These are phyloP conservation scores for Berghia stephanieae DNA, from an alignment of 1,140 invertebrate genomes.

Conservation along the genomic window DNA sequence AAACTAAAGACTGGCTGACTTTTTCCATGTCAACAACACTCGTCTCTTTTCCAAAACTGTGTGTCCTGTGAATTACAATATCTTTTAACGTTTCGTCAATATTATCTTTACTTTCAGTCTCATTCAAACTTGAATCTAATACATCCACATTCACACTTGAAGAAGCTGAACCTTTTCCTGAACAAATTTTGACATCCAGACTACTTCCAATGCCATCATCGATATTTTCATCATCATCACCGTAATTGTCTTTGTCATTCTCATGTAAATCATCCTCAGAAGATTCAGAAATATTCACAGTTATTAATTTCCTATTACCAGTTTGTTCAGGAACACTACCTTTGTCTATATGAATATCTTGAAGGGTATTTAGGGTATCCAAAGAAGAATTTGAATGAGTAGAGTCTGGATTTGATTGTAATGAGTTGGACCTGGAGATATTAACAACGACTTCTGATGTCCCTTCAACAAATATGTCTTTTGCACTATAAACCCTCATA, in stretches of 20 bases:
- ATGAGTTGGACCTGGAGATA: constrained; percentile 18
- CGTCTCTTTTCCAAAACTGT: too few relatives aligned
- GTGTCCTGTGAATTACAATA: too few relatives aligned
- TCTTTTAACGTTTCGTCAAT: too few relatives aligned
- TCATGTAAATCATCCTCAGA: not conserved
- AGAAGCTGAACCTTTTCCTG: not conserved
- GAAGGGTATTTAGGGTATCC: too few relatives aligned
- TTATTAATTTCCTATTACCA: too few relatives aligned
- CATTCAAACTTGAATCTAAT: too few relatives aligned
- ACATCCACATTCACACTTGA: not conserved
- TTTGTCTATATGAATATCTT: too few relatives aligned
- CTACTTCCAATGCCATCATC: constrained; percentile 16
- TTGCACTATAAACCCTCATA: constrained; percentile 59
- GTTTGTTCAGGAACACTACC: too few relatives aligned
- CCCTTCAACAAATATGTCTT: constrained; percentile 42
- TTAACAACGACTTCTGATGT: not conserved
- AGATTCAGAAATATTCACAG: not conserved
- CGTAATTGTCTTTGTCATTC: not conserved
- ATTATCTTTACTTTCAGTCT: too few relatives aligned
- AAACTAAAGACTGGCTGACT: not conserved
- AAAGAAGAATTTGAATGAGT: too few relatives aligned
- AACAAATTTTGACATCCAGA: not conserved
- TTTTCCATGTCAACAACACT: too few relatives aligned
- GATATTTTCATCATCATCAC: constrained; percentile 19
- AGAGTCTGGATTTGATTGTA: not conserved